Evolutionary conservation across 1,140 invertebrate genomes (phyloP), one percentile per base, ranked within the genome.

Genomic region (Drosophila miranda): DNA sequence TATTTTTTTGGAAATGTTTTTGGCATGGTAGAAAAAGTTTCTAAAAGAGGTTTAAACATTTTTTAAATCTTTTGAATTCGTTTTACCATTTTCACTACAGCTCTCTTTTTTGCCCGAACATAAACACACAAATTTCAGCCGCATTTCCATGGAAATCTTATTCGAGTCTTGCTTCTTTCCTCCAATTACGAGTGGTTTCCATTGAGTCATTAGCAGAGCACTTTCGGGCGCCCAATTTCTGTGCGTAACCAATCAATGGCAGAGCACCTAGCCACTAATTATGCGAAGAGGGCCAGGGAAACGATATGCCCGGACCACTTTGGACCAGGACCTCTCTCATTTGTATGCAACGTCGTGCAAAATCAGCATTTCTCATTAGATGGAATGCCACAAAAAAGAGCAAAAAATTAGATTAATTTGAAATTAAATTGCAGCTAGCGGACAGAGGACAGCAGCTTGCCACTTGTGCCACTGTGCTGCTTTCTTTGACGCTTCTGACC

Each of bases 361-460:
- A 86, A 86, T 86, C 81, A 81, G 81, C 81, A 86, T 84, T 84
- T 84, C 71, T 83, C 79, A 83, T 79, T 83, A 70, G 77, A 73
- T 44, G 55, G 41, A 51, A 59, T 23, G 14, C 60, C 57, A 62
- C 6, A 6, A 13, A 21, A 13, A 53, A 62, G 55, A 58, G 61
- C 60, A 52, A 76, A 78, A 78, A 86, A 86, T 87, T 81, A 71
- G 77, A 86, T 86, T 86, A 86, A 86, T 86, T 86, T 81, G 38
- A 81, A 86, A 86, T 78, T 61, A 75, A 81, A 86, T 80, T 84
- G 62, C 63, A 62, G 53, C n/a, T 21, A 38, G 42, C 48, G 30
- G 50, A 43, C 30, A 16, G 11, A 3, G 3, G 9, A 38, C 34
- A 38, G 11, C 50, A 45, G 66, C 49, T 69, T 63, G 23, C 30